Percentiles rank a stretch among this genome's conserved stretches.
Evolutionary conservation across 2,113 vertebrate genomes (phyloP).

Genomic region (Tautogolabrus adspersus): DNA sequence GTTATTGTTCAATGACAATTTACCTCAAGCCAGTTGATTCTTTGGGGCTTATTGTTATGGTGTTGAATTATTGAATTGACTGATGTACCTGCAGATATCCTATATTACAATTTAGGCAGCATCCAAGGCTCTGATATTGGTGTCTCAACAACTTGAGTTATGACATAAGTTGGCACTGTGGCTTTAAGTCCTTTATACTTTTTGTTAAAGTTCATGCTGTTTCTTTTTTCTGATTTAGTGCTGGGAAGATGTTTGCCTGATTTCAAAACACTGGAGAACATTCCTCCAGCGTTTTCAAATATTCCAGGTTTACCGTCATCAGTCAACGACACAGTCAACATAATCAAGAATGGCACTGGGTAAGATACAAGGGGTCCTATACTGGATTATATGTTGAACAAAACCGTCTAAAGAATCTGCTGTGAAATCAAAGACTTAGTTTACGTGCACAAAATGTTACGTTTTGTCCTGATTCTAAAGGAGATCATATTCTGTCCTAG

Average conservation of each 20-base stretch:
- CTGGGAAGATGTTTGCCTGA: constrained; percentile 88
- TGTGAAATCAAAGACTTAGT: too few relatives aligned
- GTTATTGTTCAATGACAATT: too few relatives aligned
- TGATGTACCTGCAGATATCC: too few relatives aligned
- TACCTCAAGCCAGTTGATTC: too few relatives aligned
- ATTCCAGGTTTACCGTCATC: constrained; percentile 41
- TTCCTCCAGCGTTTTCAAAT: constrained; percentile 43
- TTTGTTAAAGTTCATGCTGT: background rate
- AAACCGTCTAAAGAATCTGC: background rate
- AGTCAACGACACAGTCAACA: constrained; percentile 54
- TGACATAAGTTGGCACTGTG: too few relatives aligned
- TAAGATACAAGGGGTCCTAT: constrained; percentile 49
- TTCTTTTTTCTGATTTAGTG: constrained; percentile 64
- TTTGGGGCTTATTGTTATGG: background rate
- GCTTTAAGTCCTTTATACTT: background rate
- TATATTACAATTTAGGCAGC: too few relatives aligned
- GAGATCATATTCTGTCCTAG: too few relatives aligned
- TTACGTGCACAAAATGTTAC: too few relatives aligned
- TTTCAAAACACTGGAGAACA: constrained; percentile 2
- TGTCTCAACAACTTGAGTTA: too few relatives aligned
- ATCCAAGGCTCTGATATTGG: too few relatives aligned
- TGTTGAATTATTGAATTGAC: background rate
- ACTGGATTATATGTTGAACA: background rate
- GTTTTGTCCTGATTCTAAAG: too few relatives aligned
- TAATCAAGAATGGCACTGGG: constrained; percentile 78